Percentiles rank a stretch among this genome's conserved stretches.
These are phyloP conservation scores for Tipula confusa DNA, from an alignment of 2,888 invertebrate genomes.

Conservation along the genomic window DNA sequence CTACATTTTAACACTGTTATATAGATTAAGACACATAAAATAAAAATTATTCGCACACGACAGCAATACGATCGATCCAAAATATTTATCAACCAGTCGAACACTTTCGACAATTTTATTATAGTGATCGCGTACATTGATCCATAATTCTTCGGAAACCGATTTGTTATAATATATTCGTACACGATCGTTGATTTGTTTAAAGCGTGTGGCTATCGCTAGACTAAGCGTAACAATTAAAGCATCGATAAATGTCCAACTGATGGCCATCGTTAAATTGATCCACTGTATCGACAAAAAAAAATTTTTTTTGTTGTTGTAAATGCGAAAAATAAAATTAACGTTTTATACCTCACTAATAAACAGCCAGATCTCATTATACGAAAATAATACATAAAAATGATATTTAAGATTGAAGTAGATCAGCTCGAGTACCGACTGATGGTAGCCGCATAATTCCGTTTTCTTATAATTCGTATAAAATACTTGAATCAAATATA, in stretches of 20 bases:
- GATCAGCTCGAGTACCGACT: neutral
- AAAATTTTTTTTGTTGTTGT: neutral
- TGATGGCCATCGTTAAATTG: neutral
- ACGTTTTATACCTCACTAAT: neutral
- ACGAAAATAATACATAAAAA: neutral
- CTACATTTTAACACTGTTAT: conserved; percentile 45
- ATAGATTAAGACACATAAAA: conserved; percentile 69
- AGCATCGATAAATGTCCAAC: neutral
- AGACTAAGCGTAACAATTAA: neutral
- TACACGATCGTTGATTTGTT: neutral
- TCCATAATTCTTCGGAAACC: conserved; percentile 51
- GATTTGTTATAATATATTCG: neutral
- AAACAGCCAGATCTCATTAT: neutral
- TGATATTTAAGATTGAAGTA: neutral
- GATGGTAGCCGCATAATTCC: neutral
- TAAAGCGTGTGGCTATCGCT: neutral
- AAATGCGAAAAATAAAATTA: neutral
- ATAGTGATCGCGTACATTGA: conserved; percentile 61
- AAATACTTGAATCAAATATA: neutral
- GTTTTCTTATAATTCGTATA: neutral
- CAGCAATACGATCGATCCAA: conserved; percentile 61
- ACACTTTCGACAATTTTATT: conserved; percentile 59
- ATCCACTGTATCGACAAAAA: neutral
- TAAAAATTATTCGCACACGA: conserved; percentile 68
- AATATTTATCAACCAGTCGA: conserved; percentile 55